A percentile compares a stretch with the other conserved stretches of the same genome.
phyloP scores from a whole-genome alignment of 2,797 vertebrate genomes.

The Taeniopygia guttata region DNA sequence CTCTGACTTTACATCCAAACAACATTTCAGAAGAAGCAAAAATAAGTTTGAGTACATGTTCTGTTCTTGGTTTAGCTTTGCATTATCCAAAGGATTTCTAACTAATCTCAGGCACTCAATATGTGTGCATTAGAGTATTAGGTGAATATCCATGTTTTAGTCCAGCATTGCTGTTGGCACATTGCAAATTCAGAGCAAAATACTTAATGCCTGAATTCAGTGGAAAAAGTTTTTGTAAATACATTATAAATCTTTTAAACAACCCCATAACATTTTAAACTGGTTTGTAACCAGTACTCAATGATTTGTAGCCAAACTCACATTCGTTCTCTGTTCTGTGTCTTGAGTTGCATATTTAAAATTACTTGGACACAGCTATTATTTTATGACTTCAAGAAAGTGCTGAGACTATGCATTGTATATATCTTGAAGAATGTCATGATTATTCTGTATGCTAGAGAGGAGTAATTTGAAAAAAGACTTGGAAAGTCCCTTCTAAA shows the following conservation, averaged over 20 bases:
- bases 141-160: neutral
- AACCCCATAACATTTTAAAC: neutral
- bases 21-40: neutral
- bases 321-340: neutral
- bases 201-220: neutral
- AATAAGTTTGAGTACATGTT: neutral
- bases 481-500: neutral
- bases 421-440: neutral
- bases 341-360: neutral
- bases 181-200: neutral
- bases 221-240: neutral
- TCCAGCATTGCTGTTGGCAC: neutral
- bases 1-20: neutral
- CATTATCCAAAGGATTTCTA: constrained; percentile 11
- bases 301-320: neutral
- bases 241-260: neutral
- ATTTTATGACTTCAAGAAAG: neutral
- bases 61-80: neutral
- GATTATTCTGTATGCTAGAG: neutral
- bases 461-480: neutral
- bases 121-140: neutral
- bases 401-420: neutral
- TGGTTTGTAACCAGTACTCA: neutral
- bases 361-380: neutral
- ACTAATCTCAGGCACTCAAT: neutral